Base-by-base conservation (phyloP, 2,888 invertebrate species). In the Drosophila robusta region DNA sequence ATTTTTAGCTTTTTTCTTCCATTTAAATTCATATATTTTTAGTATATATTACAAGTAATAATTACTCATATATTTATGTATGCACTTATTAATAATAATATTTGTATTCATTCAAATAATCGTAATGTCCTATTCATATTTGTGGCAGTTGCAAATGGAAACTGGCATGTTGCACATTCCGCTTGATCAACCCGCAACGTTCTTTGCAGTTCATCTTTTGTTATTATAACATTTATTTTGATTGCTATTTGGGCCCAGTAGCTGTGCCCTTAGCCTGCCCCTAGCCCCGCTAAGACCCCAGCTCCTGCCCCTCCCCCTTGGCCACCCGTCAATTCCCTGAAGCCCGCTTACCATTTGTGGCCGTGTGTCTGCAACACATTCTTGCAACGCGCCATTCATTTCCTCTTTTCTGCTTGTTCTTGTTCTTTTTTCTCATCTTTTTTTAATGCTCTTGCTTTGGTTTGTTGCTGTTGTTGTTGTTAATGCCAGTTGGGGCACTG, bases 311-410 rank as follows among this genome's bases (percentile, higher is more conserved):
- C 36, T 22, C 47, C 29, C n/a, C 34, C 12, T 4, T 4, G 3
- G 4, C 7, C 4, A 2, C 12, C 12, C 12, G 12, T 32, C 32
- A 32, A 32, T 4, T 32, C 32, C 12, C 12, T 1, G 4, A 5
- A 34, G 34, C 12, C 29, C 29, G 9, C 29, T 2, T 3, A 4
- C 11, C 34, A 34, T 34, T 34, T 39, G 46, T 34, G 58, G 51
- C 45, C 58, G 41, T 54, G 60, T 32, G 38, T 45, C 26, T 67
- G 70, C 64, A 67, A 73, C 77, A 70, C 78, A 87, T 78, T 78
- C 75, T 72, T 68, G 85, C 72, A 78, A 63, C 62, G 62, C 71
- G 57, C 82, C 85, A 80, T 87, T 82, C 85, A 82, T 87, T 87
- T 78, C 66, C 75, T 62, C 69, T 58, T 61, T 58, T 56, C 56